A percentile compares a stretch with the other conserved stretches of the same genome.
Conservation (phyloP, 2,113 vertebrate species). For the Lepus timidus region DNA sequence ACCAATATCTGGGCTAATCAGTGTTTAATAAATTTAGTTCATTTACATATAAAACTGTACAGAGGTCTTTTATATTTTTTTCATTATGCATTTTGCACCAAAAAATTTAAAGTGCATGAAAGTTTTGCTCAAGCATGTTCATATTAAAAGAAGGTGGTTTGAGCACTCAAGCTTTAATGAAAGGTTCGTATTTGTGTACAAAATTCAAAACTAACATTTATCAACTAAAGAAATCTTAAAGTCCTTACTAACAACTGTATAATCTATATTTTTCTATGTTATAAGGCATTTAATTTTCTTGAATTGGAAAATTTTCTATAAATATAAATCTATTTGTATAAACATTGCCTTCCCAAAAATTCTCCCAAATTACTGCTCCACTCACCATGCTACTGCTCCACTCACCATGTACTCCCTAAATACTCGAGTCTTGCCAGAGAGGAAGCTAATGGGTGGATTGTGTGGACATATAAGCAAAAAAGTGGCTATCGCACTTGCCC, state of each 20-base stretch:
- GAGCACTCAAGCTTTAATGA: constrained; percentile 6
- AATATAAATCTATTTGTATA: neutral
- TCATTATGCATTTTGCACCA: neutral
- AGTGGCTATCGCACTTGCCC: neutral
- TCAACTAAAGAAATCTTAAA: constrained; percentile 42
- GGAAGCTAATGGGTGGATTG: neutral
- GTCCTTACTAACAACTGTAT: neutral
- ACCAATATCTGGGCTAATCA: neutral
- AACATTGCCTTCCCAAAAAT: neutral
- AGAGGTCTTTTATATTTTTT: neutral
- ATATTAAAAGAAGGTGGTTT: constrained; percentile 41
- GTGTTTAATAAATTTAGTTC: neutral
- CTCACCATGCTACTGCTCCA: neutral
- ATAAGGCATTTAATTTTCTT: neutral
- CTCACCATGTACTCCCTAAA: rapidly evolving
- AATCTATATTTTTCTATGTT: neutral
- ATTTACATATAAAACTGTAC: constrained; percentile 17
- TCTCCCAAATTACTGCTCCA: neutral
- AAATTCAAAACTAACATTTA: constrained; percentile 10
- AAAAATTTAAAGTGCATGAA: constrained; percentile 41
- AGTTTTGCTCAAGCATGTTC: constrained; percentile 9
- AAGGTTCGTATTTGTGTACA: neutral
- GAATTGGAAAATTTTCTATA: neutral
- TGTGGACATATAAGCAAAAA: neutral
- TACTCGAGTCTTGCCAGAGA: neutral